Base-by-base conservation (phyloP, 2,797 vertebrate genomes). In the Clarias fuscus region DNA sequence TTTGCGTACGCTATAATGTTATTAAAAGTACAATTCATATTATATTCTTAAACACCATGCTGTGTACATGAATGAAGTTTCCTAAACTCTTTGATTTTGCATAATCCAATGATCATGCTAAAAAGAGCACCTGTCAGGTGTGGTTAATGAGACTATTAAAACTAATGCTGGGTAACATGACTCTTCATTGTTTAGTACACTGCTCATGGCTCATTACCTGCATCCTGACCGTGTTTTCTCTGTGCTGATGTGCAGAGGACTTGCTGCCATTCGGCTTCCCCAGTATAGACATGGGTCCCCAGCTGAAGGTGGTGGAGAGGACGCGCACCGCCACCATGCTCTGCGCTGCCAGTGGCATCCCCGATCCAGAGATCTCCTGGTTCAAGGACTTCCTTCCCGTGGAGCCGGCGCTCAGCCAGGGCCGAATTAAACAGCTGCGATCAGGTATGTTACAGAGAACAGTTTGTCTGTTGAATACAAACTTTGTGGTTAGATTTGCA, bases 301-400 rank as follows among this genome's bases (percentile, higher is more conserved):
- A 99, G 95, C 93, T 99, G 94, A 99, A 99, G 90, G 98, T 99
- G 92, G 98, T 99, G 89, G 98, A 99, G 91, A 93, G 98, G 0
- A 98, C 98, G 0, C 95, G 96, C 68, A 99, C 98, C 0, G 98
- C 98, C 88, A 99, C 98, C 1, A 99, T 99, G 98, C 96, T 99
- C 27, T 99, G 98, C 0, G 98, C 98, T 0, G 98, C 97, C 92
- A 99, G 98, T 0, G 98, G 98, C 15, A 97, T 97, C 92, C 98
- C 98, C 0, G 98, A 99, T 93, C 98, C 98, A 0, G 98, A 99
- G 94, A 99, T 99, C 93, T 97, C 98, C 84, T 99, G 98, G 98
- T 99, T 99, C 87, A 99, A 99, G 91, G 98, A 99, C 91, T 99
- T 99, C 92, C 95, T 99, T 82, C 98, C 98, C 0, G 96, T 99